Percentiles rank a stretch among this genome's conserved stretches.
These are phyloP conservation scores for Leptatherina wallacei DNA, from an alignment of 2,797 vertebrate species.

Conservation along the genomic window DNA sequence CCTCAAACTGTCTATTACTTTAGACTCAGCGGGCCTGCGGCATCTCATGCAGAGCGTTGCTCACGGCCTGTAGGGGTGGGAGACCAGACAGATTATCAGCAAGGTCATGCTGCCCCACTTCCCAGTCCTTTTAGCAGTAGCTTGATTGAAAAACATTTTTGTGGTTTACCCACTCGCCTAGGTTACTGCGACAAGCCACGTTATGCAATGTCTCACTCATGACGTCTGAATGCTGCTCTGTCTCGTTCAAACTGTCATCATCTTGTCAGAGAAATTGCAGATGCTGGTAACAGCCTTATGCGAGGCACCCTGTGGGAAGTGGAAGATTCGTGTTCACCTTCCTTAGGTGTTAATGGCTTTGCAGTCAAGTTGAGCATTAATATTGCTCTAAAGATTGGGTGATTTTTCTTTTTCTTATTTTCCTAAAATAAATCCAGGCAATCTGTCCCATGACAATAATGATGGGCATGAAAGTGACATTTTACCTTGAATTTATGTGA, in stretches of 20 bases:
- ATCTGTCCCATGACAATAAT: too few relatives aligned
- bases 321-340: neutral
- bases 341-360: neutral
- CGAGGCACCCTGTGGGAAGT: neutral
- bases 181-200: conserved; percentile 56
- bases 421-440: too few relatives aligned
- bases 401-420: neutral
- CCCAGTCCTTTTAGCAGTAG: conserved; percentile 40
- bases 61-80: conserved; percentile 49
- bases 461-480: too few relatives aligned
- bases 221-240: conserved; percentile 37
- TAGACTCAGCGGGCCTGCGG: conserved; percentile 35
- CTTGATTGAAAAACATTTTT: conserved; percentile 12
- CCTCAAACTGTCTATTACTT: conserved; percentile 67
- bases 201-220: conserved; percentile 53
- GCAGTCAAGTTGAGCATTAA: neutral
- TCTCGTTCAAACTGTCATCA: conserved; percentile 38
- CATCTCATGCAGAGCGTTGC: conserved; percentile 48
- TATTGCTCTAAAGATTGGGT: neutral
- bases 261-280: conserved; percentile 25
- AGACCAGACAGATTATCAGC: conserved; percentile 72
- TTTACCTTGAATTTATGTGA: too few relatives aligned
- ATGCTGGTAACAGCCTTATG: conserved; percentile 2
- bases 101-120: conserved; percentile 78
- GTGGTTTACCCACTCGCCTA: conserved; percentile 46